phyloP scores from a whole-genome alignment of 2,888 invertebrate genomes.

The Pardosa pseudoannulata region DNA sequence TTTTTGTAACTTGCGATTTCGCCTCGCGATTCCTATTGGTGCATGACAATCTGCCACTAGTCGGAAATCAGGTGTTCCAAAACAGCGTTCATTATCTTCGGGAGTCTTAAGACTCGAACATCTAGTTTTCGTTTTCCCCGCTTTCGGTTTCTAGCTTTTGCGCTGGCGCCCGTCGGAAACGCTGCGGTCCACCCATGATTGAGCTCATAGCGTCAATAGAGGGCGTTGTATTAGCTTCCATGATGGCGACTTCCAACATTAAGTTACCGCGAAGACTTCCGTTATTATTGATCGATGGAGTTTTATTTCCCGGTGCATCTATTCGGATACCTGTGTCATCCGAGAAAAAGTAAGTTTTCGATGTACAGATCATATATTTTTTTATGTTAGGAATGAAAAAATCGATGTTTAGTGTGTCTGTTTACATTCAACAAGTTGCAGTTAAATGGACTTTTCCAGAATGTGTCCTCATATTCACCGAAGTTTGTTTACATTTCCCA shows the following conservation, averaged over 20 bases:
- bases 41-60: background rate
- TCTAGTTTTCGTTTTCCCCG: background rate
- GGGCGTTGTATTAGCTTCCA: slow-evolving; percentile 68
- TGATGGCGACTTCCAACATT: slow-evolving; percentile 73
- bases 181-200: slow-evolving; percentile 34
- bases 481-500: no score
- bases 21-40: slow-evolving; percentile 4
- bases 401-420: background rate
- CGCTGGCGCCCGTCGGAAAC: slow-evolving; percentile 1
- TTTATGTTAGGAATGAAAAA: background rate
- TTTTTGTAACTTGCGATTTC: slow-evolving; percentile 4
- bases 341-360: slow-evolving; percentile 78
- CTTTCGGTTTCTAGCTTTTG: slow-evolving; percentile 39
- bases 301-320: slow-evolving; percentile 80
- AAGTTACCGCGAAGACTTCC: slow-evolving; percentile 78
- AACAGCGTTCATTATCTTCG: background rate
- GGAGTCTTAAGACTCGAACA: background rate
- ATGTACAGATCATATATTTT: background rate
- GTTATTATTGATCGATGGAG: slow-evolving; percentile 79
- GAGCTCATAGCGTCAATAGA: slow-evolving; percentile 55
- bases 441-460: no score
- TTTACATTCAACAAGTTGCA: no score
- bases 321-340: slow-evolving; percentile 80
- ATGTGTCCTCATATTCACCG: no score
- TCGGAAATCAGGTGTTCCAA: slow-evolving; percentile 3